phyloP scores from a whole-genome alignment of 2,888 invertebrate genomes.

The Aspidiotus destructor region DNA sequence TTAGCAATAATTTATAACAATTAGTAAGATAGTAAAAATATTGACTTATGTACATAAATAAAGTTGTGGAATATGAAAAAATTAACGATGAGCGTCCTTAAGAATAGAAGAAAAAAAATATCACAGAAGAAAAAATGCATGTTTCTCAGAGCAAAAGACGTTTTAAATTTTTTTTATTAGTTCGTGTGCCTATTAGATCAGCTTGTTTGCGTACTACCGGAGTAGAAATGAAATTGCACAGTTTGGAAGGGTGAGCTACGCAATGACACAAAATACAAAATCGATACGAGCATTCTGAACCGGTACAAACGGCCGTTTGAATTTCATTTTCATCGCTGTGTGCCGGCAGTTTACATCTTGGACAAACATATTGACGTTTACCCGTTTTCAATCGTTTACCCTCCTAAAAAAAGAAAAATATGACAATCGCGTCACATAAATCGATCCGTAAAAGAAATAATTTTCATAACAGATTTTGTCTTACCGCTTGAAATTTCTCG shows the following conservation, averaged over 20 bases:
- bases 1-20: background rate
- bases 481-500: slow-evolving; percentile 44
- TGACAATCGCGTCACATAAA: background rate
- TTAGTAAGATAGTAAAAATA: slow-evolving; percentile 3
- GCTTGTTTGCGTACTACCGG: slow-evolving; percentile 9
- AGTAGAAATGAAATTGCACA: slow-evolving; percentile 30
- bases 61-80: background rate
- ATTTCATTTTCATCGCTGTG: slow-evolving; percentile 35
- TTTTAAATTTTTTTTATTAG: slow-evolving; percentile 17
- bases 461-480: slow-evolving; percentile 7
- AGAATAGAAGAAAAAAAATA: slow-evolving; percentile 10
- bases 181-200: slow-evolving; percentile 10
- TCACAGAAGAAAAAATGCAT: slow-evolving; percentile 20
- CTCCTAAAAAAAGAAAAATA: slow-evolving; percentile 36
- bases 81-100: background rate
- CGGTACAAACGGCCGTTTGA: slow-evolving; percentile 36
- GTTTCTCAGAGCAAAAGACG: slow-evolving; percentile 15
- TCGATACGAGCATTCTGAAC: slow-evolving; percentile 36
- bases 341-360: slow-evolving; percentile 39
- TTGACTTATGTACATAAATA: background rate
- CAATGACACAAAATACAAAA: slow-evolving; percentile 37
- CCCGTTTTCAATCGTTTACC: slow-evolving; percentile 38
- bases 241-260: slow-evolving; percentile 32
- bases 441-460: background rate
- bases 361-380: slow-evolving; percentile 39